Conservation (phyloP, 1,140 invertebrate genomes). For the Drosophila pectinifera region DNA sequence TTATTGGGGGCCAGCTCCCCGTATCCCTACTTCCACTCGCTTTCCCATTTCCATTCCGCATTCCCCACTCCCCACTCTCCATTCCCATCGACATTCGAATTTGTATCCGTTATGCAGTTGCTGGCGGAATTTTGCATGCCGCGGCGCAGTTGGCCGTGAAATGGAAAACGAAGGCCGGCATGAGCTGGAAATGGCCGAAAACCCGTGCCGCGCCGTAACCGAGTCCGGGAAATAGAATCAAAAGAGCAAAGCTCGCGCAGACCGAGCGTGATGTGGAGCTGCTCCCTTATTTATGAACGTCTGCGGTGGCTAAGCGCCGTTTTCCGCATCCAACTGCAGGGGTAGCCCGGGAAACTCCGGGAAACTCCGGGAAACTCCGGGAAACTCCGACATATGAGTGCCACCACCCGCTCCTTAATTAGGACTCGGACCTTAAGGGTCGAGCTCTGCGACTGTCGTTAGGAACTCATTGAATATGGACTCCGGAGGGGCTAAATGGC, state of each 20-base stretch:
- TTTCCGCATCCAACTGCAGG: slow-evolving; percentile 3
- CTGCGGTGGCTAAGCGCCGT: slow-evolving; percentile 41
- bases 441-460: slow-evolving; percentile 16
- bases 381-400: not conserved
- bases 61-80: too few species aligned
- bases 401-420: slow-evolving; percentile 9
- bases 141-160: slow-evolving; percentile 69
- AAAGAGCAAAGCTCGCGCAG: slow-evolving; percentile 52
- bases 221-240: slow-evolving; percentile 40
- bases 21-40: slow-evolving; percentile 5
- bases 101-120: slow-evolving; percentile 48
- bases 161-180: slow-evolving; percentile 72
- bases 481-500: not conserved
- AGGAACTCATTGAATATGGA: slow-evolving; percentile 22
- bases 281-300: slow-evolving; percentile 61
- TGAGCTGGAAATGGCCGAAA: slow-evolving; percentile 68
- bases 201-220: slow-evolving; percentile 1
- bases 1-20: slow-evolving; percentile 48
- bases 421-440: not conserved
- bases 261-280: slow-evolving; percentile 52
- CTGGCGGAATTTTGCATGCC: slow-evolving; percentile 55
- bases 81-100: slow-evolving; percentile 17
- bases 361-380: too few species aligned
- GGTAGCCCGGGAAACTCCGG: not conserved
- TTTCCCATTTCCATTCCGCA: slow-evolving; percentile 26